Evolutionary conservation across 1,140 invertebrate genomes (phyloP), one percentile per base, ranked within the genome.

Genomic region (Pseudoatta argentina): DNA sequence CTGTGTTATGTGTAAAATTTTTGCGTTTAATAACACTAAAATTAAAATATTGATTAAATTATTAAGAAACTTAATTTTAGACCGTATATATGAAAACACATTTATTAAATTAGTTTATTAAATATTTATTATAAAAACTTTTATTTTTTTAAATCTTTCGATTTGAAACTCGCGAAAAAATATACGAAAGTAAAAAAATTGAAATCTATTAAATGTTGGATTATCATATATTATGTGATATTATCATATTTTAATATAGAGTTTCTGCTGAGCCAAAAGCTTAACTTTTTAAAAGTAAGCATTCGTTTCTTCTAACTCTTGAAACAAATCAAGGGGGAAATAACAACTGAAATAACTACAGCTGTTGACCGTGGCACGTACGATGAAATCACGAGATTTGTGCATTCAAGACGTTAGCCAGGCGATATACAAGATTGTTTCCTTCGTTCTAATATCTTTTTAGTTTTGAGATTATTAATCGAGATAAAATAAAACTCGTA

Each of bases 361-460:
- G 21, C 30, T 14, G 59, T 34, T 67, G 63, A 53, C 53, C 27
- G 53, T 76, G 69, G 71, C 76, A 69, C 34, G 8, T 83, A 87
- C 85, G 57, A 63, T 86, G 51, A 85, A 66, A 72, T 12, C 44
- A 64, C 27, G 86, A 86, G 79, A 87, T 91, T 89, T 90, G 86
- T 88, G 24, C 64, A 69, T 57, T 30, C 34, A 67, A 88, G 64
- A 71, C 30, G 78, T 53, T 75, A 71, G 39, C 86, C 66, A 61
- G 48, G 16, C 69, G 72, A 83, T 85, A 78, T 81, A 57, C 24
- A 67, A 24, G 39, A 55, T 48, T 18, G 85, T 39, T 24, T 61
- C 44, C 34, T 64, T 73, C 3, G 39, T 55, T 71, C 59, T 86
- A 78, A 91, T 91, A 91, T 91, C 87, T 88, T 85, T 87, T 73